phyloP scores from a whole-genome alignment of 2,888 invertebrate genomes.

The Apodemia hepburni region DNA sequence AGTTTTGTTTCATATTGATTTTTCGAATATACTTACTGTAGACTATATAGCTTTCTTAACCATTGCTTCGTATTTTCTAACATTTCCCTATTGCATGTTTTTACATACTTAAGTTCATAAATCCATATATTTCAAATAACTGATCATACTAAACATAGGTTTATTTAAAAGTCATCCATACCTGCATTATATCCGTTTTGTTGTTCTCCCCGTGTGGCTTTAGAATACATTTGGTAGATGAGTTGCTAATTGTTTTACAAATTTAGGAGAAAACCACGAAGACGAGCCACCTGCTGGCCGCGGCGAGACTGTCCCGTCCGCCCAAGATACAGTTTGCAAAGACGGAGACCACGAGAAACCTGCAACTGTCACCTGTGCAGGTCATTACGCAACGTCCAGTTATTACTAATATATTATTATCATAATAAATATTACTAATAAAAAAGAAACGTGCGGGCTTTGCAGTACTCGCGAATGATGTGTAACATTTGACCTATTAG shows the following conservation, averaged over 20 bases:
- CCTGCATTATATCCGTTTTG: background rate
- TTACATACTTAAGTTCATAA: background rate
- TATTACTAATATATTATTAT: slow-evolving; percentile 9
- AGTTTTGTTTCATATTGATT: background rate
- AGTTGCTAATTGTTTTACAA: slow-evolving; percentile 10
- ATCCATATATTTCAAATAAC: slow-evolving; percentile 14
- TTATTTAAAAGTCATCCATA: background rate
- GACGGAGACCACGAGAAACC: slow-evolving; percentile 82
- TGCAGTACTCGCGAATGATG: no score
- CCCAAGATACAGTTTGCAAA: slow-evolving; percentile 74
- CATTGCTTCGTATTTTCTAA: background rate
- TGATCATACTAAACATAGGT: background rate
- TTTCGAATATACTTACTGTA: background rate
- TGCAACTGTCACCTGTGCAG: slow-evolving; percentile 86
- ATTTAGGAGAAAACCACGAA: slow-evolving; percentile 54
- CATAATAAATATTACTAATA: slow-evolving; percentile 2
- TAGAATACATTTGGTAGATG: slow-evolving; percentile 5
- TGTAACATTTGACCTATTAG: no score
- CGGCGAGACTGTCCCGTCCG: slow-evolving; percentile 53
- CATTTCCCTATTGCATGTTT: background rate
- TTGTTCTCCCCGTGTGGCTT: background rate
- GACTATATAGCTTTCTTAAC: background rate
- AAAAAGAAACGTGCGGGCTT: no score
- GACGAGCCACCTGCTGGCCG: slow-evolving; percentile 62
- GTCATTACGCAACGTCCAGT: slow-evolving; percentile 44